phyloP scores from a whole-genome alignment of 2,113 vertebrate genomes.

The Propithecus coquereli region DNA sequence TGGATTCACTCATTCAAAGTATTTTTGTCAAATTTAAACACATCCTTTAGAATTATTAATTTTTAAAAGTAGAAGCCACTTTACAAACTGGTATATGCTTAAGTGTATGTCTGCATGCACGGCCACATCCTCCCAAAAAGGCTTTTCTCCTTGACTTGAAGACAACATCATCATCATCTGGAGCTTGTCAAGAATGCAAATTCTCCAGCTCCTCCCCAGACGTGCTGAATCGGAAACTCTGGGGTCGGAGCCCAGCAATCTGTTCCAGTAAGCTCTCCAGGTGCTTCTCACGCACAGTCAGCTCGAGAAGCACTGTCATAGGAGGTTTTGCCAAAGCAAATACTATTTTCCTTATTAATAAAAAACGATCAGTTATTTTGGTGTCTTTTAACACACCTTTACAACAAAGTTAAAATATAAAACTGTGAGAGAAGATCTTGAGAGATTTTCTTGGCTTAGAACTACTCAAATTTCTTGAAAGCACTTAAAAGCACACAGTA shows the following conservation, averaged over 20 bases:
- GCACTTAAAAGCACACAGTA: neutral
- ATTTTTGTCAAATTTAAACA: slow-evolving; percentile 20
- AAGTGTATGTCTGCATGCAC: neutral
- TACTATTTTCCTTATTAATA: neutral
- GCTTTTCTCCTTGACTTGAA: neutral
- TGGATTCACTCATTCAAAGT: neutral
- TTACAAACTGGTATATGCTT: neutral
- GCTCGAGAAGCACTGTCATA: too few species aligned
- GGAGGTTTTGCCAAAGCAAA: neutral
- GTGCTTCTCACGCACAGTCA: neutral
- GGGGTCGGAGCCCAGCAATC: neutral
- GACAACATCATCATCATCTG: neutral
- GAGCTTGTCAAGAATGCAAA: neutral
- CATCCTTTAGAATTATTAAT: neutral
- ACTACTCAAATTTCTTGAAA: neutral
- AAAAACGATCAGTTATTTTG: neutral
- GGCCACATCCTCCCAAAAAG: neutral
- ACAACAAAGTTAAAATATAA: neutral
- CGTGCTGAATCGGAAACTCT: neutral
- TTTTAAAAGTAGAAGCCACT: neutral
- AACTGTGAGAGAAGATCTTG: neutral
- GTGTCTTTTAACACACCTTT: neutral
- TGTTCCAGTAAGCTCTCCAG: neutral
- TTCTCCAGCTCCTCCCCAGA: neutral
- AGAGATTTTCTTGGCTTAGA: neutral